Evolutionary conservation across 2,888 invertebrate genomes (phyloP).

Genomic region (Microchrysa polita): DNA sequence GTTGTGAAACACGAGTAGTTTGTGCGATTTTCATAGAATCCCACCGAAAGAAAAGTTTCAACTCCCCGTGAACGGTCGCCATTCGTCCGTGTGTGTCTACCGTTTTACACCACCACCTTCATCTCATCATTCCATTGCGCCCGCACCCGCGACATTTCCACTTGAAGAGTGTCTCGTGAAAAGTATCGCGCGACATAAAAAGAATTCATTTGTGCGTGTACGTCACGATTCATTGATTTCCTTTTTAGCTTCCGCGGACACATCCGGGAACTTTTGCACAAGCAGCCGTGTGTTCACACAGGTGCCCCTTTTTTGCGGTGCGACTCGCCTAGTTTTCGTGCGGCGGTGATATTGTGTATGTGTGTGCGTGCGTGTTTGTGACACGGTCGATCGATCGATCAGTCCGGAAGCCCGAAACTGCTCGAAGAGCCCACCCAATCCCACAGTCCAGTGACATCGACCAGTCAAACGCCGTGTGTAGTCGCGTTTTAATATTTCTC

Average conservation of each 20-base stretch:
- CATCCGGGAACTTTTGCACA: neutral
- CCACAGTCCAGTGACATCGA: constrained; percentile 14
- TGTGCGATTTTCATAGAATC: neutral
- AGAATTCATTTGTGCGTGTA: constrained; percentile 15
- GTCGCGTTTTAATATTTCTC: neutral
- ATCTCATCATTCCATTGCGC: neutral
- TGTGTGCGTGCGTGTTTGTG: too few relatives aligned
- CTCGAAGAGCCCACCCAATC: constrained; percentile 11
- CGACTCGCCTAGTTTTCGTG: too few relatives aligned
- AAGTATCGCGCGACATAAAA: neutral
- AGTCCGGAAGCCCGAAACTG: constrained; percentile 22
- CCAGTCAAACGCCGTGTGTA: too few relatives aligned
- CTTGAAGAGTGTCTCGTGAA: neutral
- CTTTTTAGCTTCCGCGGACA: constrained; percentile 1
- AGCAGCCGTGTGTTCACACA: constrained; percentile 25
- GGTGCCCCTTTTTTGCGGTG: constrained; percentile 14
- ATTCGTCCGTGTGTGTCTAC: too few relatives aligned
- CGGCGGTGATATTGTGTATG: too few relatives aligned
- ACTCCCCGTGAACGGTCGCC: neutral
- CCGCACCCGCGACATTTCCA: constrained; percentile 19
- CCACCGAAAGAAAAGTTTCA: neutral
- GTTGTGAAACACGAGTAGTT: too few relatives aligned
- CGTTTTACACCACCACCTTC: too few relatives aligned
- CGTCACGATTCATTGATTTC: constrained; percentile 27
- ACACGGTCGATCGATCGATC: neutral